phyloP scores from a whole-genome alignment of 2,113 vertebrate species.

The Reinhardtius hippoglossoides region DNA sequence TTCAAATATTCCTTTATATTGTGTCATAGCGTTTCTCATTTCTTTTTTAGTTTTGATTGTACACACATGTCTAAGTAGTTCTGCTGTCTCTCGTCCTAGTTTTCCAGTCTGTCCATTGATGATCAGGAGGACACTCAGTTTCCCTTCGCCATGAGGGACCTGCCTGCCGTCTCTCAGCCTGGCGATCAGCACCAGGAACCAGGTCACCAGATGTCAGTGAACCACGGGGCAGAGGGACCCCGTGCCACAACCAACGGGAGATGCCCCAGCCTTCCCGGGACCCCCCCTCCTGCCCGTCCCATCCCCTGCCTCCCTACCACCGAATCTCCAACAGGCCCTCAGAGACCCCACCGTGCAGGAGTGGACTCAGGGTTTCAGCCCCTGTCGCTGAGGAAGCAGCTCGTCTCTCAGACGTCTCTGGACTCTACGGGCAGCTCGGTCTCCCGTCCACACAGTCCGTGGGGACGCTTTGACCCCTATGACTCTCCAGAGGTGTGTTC shows the following conservation, averaged over 20 bases:
- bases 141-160: conserved; percentile 69
- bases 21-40: too few species aligned
- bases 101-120: conserved; percentile 67
- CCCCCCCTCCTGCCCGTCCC: conserved; percentile 20
- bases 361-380: conserved; percentile 30
- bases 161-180: conserved; percentile 36
- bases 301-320: not conserved
- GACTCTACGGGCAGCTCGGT: conserved; percentile 62
- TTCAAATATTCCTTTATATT: too few species aligned
- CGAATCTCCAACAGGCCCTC: conserved; percentile 41
- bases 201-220: not conserved
- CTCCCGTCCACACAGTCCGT: conserved; percentile 69
- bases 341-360: conserved; percentile 10
- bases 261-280: conserved; percentile 31
- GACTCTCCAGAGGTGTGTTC: conserved; percentile 73
- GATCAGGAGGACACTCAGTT: conserved; percentile 64
- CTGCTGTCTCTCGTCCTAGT: conserved; percentile 35
- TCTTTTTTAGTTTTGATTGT: too few species aligned
- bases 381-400: conserved; percentile 37
- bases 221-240: conserved; percentile 5
- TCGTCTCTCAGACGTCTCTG: conserved; percentile 64
- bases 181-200: not conserved
- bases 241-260: conserved; percentile 29
- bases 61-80: too few species aligned
- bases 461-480: conserved; percentile 72